Percentiles rank a stretch among this genome's conserved stretches.
phyloP scores from a whole-genome alignment of 2,888 invertebrate species.

The Drosophila macrospina region DNA sequence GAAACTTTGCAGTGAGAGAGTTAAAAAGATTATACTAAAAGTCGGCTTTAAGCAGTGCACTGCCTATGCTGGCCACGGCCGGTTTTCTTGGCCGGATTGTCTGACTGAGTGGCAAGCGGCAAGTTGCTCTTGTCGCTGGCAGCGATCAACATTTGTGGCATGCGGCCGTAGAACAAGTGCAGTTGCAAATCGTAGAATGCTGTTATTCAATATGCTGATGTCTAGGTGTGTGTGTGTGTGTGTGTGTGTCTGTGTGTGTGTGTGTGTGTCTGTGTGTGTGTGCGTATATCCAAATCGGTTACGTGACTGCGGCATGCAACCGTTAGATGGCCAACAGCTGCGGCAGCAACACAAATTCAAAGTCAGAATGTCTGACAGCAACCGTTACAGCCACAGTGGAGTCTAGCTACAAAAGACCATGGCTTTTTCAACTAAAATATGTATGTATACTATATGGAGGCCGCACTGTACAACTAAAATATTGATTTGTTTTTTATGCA shows the following conservation, averaged over 20 bases:
- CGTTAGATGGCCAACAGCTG: conserved; percentile 77
- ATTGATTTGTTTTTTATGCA: conserved; percentile 7
- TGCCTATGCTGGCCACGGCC: conserved; percentile 10
- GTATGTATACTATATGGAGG: background rate
- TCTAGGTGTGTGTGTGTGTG: conserved; percentile 22
- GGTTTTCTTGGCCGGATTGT: conserved; percentile 18
- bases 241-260: conserved; percentile 19
- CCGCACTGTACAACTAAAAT: background rate
- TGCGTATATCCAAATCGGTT: conserved; percentile 62
- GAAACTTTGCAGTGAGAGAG: too few species aligned
- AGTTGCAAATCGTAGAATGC: conserved; percentile 63
- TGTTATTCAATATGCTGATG: conserved; percentile 77
- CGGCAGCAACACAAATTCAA: conserved; percentile 38
- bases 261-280: conserved; percentile 30
- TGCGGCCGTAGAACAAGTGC: conserved; percentile 70
- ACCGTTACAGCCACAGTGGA: conserved; percentile 41
- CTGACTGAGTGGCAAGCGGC: conserved; percentile 5
- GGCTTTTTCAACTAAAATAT: too few species aligned
- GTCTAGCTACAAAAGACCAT: background rate
- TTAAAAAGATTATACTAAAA: conserved; percentile 18
- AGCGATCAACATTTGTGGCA: conserved; percentile 57
- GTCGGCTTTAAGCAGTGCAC: background rate
- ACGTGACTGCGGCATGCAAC: conserved; percentile 68
- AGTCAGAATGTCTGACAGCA: conserved; percentile 42
- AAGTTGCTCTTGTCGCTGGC: conserved; percentile 24